Evolutionary conservation across 1,140 invertebrate genomes (phyloP), one percentile per base, ranked within the genome.

Genomic region (Drosophila busckii): DNA sequence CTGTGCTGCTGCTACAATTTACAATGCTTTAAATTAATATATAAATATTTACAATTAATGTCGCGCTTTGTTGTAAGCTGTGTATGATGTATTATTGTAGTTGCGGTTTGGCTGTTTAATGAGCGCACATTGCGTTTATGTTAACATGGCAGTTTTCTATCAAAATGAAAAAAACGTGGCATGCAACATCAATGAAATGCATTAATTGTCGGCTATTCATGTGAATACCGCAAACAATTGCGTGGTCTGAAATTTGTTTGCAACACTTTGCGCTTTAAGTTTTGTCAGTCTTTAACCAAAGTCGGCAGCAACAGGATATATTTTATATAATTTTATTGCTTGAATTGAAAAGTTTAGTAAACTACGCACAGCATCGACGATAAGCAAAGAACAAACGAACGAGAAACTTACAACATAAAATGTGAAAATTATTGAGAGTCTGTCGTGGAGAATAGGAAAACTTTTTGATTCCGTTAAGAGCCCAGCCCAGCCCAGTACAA

Each of bases 241-340:
- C 26, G 22, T 22, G 38, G 12, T 41, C 26, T 41, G n/a, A n/a
- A n/a, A n/a, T n/a, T n/a, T n/a, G n/a, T n/a, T n/a, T n/a, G n/a
- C n/a, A n/a, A n/a, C n/a, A n/a, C n/a, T n/a, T n/a, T n/a, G n/a
- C n/a, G n/a, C n/a, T n/a, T n/a, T n/a, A n/a, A n/a, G n/a, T n/a
- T n/a, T n/a, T n/a, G n/a, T n/a, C n/a, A n/a, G n/a, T n/a, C n/a
- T n/a, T n/a, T n/a, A 15, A n/a, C 8, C 12, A 10, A 26, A 12
- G 7, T 25, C 4, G 3, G 17, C n/a, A 10, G 13, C 3, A 20
- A 12, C 19, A 26, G 42, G 53, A 38, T 40, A 49, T 56, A 56
- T 56, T 56, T 56, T 56, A 56, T 56, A 32, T 56, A 56, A 56
- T 56, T 56, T 56, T 56, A 56, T 56, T 42, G 53, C 13, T 31